These are phyloP conservation scores for Spinibarbus caldwelli DNA, from an alignment of 2,797 vertebrate species.

Conservation along the genomic window DNA sequence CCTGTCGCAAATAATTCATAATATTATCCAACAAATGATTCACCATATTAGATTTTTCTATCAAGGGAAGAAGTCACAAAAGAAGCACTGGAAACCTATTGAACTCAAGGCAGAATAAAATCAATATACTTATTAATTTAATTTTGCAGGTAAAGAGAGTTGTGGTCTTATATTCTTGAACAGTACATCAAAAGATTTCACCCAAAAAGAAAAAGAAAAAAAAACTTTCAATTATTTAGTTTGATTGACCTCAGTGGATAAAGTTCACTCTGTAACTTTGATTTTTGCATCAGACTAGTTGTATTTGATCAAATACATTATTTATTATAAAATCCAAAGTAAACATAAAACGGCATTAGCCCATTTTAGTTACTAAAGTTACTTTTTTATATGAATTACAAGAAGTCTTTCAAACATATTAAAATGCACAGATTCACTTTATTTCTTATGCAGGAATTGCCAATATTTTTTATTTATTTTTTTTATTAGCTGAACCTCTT, in stretches of 20 bases:
- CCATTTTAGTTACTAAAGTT: background rate
- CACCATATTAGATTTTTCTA: slow-evolving; percentile 6
- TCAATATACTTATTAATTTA: slow-evolving; percentile 7
- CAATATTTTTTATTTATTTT: too few relatives aligned
- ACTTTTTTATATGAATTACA: too few relatives aligned
- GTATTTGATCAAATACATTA: background rate
- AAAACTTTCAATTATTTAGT: background rate
- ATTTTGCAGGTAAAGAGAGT: background rate
- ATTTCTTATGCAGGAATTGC: too few relatives aligned
- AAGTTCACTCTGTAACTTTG: background rate
- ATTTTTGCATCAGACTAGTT: background rate
- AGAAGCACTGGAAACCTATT: background rate
- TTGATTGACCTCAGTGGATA: background rate
- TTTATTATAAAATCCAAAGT: background rate
- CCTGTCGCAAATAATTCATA: background rate
- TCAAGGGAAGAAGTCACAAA: background rate
- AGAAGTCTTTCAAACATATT: too few relatives aligned
- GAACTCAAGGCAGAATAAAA: background rate
- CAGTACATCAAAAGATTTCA: background rate
- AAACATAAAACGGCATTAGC: background rate
- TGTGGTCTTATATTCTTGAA: background rate
- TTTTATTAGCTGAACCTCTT: too few relatives aligned
- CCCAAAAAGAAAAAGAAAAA: background rate
- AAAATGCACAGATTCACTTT: too few relatives aligned
- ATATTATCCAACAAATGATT: slow-evolving; percentile 8